phyloP scores from a whole-genome alignment of 2,113 vertebrate species.

The Psittacus erithacus region DNA sequence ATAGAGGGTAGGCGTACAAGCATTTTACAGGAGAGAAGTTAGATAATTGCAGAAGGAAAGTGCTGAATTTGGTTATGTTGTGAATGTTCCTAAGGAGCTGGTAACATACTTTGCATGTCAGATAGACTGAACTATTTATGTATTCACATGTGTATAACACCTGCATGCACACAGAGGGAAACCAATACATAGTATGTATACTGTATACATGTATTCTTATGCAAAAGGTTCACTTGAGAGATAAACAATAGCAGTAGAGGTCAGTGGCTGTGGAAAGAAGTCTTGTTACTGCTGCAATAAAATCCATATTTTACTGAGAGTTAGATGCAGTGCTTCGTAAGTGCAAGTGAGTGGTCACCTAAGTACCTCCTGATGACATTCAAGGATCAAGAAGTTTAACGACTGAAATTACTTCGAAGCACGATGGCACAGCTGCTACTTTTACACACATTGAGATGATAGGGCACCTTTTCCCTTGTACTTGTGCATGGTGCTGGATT shows the following conservation, averaged over 20 bases:
- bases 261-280: constrained; percentile 56
- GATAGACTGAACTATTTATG: neutral
- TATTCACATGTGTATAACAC: neutral
- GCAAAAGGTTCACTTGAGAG: constrained; percentile 40
- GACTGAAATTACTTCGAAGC: constrained; percentile 24
- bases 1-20: neutral
- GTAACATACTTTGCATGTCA: neutral
- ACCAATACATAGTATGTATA: neutral
- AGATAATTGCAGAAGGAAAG: neutral
- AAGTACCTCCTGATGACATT: constrained; percentile 63
- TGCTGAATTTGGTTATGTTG: neutral
- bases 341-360: constrained; percentile 40
- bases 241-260: constrained; percentile 51
- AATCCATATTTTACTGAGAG: constrained; percentile 80
- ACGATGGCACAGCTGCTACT: neutral
- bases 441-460: neutral
- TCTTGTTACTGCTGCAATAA: constrained; percentile 76
- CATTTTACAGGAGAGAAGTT: constrained; percentile 30
- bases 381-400: constrained; percentile 72
- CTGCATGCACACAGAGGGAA: neutral
- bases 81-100: constrained; percentile 5
- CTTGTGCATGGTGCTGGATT: neutral
- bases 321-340: constrained; percentile 64
- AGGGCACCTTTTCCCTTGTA: neutral
- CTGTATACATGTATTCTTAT: neutral